phyloP scores from a whole-genome alignment of 2,888 invertebrate species.

The Polydrusus pterygomalis region DNA sequence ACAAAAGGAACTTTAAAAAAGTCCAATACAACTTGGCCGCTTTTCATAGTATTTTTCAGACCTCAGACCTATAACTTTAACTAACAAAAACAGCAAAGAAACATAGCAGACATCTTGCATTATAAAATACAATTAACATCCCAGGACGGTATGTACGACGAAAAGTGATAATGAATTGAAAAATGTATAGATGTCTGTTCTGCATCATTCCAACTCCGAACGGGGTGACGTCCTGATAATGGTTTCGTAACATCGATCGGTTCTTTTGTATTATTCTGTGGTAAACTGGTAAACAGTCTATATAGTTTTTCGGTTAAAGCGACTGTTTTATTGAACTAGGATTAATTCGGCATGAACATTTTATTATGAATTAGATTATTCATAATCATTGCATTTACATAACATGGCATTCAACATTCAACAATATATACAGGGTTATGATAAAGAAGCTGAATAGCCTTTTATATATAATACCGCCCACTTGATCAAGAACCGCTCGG shows the following conservation, averaged over 20 bases:
- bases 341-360: not conserved
- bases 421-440: no score
- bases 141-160: constrained; percentile 7
- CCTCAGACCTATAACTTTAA: no score
- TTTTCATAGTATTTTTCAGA: no score
- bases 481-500: no score
- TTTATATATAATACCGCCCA: no score
- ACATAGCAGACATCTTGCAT: constrained; percentile 14
- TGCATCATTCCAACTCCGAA: constrained; percentile 43
- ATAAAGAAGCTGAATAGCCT: no score
- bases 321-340: not conserved
- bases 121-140: constrained; percentile 5
- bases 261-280: constrained; percentile 43
- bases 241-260: constrained; percentile 53
- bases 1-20: no score
- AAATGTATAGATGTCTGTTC: constrained; percentile 42
- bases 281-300: constrained; percentile 40
- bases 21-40: no score
- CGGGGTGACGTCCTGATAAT: constrained; percentile 53
- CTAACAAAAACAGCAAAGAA: not conserved
- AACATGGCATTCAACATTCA: no score
- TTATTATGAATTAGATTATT: no score
- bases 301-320: constrained; percentile 37
- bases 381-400: no score
- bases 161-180: constrained; percentile 46